Percentiles rank a stretch among this genome's conserved stretches.
Evolutionary conservation across 2,888 invertebrate genomes (phyloP).

Genomic region (Frankliniella intonsa): DNA sequence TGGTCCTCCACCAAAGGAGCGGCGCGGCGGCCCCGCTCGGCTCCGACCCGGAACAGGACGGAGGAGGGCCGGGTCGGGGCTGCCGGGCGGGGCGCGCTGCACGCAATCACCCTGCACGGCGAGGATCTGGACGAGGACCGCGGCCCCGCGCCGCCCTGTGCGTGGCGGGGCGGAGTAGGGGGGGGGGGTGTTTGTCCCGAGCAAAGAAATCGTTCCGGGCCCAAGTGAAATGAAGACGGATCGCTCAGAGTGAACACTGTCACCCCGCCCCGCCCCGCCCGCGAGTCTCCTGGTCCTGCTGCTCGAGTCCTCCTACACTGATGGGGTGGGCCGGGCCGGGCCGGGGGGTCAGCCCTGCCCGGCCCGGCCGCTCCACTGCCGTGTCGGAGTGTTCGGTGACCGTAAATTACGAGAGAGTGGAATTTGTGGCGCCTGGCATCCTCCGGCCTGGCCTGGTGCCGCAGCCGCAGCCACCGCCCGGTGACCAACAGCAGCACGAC

Average conservation of each 20-base stretch:
- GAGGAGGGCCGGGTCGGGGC: neutral
- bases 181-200: neutral
- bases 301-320: neutral
- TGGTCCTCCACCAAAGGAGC: too few relatives aligned
- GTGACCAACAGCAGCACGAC: neutral
- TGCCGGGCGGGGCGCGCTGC: neutral
- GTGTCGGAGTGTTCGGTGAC: neutral
- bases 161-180: neutral
- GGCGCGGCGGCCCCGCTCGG: too few relatives aligned
- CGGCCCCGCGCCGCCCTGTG: neutral
- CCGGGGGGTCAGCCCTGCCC: neutral
- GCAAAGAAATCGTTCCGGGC: constrained; percentile 8
- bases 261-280: neutral
- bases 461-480: neutral
- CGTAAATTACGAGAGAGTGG: neutral
- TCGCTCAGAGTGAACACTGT: neutral
- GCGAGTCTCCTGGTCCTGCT: neutral
- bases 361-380: neutral
- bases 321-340: neutral
- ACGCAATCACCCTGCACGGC: neutral
- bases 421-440: constrained; percentile 1
- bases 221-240: neutral
- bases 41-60: too few relatives aligned
- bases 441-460: neutral
- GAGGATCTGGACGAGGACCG: neutral